Percentiles rank a stretch among this genome's conserved stretches.
phyloP scores from a whole-genome alignment of 2,113 vertebrate species.

The Gulo gulo region DNA sequence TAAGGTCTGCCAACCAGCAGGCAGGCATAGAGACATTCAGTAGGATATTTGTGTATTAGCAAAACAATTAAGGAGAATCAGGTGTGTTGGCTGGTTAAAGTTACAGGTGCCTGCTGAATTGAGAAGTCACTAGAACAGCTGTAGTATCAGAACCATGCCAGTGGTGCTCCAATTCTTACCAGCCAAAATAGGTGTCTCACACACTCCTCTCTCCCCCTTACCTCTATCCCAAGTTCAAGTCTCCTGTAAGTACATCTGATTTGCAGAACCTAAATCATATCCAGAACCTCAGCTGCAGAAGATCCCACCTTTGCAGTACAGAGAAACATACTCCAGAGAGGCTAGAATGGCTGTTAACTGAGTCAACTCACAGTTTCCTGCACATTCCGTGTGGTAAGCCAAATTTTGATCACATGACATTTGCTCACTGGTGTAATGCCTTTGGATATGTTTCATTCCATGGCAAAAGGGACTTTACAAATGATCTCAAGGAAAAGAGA shows the following conservation, averaged over 20 bases:
- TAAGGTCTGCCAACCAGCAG: neutral
- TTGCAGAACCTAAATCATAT: neutral
- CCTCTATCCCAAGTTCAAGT: neutral
- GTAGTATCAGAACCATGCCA: neutral
- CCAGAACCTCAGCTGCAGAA: neutral
- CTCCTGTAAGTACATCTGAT: neutral
- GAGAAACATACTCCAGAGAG: neutral
- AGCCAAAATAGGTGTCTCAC: neutral
- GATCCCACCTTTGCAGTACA: neutral
- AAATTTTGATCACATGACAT: neutral
- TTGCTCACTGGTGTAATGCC: neutral
- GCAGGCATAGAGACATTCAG: neutral
- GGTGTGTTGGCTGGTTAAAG: neutral
- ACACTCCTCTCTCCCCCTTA: neutral
- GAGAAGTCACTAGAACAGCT: neutral
- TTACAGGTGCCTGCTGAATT: neutral
- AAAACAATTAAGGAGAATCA: neutral
- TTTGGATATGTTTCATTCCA: neutral
- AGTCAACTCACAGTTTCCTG: neutral
- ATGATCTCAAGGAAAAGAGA: neutral
- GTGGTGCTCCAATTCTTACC: neutral
- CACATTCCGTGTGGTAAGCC: neutral
- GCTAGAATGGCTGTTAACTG: neutral
- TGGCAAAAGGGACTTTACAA: neutral
- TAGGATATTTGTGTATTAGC: neutral